Base-by-base conservation (phyloP, 2,888 invertebrate genomes). In the Stenolophus ochropezus region DNA sequence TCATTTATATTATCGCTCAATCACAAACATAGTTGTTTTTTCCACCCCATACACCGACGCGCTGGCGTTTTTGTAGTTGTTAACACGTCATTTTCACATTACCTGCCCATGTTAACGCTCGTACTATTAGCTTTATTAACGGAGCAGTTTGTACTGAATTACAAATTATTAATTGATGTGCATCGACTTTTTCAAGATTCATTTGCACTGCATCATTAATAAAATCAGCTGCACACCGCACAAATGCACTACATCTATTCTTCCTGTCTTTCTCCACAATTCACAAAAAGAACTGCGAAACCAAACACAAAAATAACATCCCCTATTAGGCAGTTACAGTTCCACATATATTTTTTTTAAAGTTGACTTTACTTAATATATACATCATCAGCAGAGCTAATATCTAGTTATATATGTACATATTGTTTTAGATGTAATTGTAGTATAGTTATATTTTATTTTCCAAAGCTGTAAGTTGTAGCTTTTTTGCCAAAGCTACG, bases 1-100 rank as follows among this genome's bases (percentile, higher is more conserved):
- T 49, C 79, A 79, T 79, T 79, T 79, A 79, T 79, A 79, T 69
- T 79, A 79, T 78, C 71, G 79, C 27, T 78, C 79, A 79, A 79
- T 79, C 71, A 79, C 79, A 79, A 65, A 65, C 47, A 33, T 71
- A 51, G 49, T 61, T 65, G 51, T 27, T 71, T 79, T 79, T 79
- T 79, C 53, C 21, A 71, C 42, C 33, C 42, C 56, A 42, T 51
- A 65, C 42, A 42, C n/a, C 20, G 25, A 23, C 25, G 21, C 49
- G 5, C 14, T 33, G 23, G 33, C 65, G 61, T 65, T 79, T 79
- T 79, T 79, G 51, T 69, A 79, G 27, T 51, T 79, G 79, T 79
- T 79, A 69, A 79, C 71, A 79, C 71, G 79, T 79, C 79, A 79
- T 79, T 69, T 79, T 71, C 79, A 79, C 69, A 69, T 71, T 79